Evolutionary conservation across 2,113 vertebrate genomes (phyloP).

Genomic region (Eurystomus gularis): DNA sequence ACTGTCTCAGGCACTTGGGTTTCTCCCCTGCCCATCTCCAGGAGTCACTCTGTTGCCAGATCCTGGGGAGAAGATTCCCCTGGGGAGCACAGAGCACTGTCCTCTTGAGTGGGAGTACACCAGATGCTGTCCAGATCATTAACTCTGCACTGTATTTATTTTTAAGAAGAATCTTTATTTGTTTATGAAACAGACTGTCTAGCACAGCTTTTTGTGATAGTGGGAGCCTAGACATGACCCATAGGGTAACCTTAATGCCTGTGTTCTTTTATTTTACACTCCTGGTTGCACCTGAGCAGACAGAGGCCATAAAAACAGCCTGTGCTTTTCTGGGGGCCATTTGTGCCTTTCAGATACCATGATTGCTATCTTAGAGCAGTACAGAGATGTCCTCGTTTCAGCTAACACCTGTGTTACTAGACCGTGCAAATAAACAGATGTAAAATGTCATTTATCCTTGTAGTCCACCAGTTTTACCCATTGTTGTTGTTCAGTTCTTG

Average conservation of each 20-base stretch:
- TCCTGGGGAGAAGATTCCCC: not conserved
- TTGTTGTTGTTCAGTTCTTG: not conserved
- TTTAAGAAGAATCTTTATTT: not conserved
- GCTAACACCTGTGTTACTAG: not conserved
- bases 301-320: not conserved
- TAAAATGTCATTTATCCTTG: not conserved
- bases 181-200: not conserved
- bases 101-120: not conserved
- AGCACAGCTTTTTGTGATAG: not conserved
- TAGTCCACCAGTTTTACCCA: not conserved
- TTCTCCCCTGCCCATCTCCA: not conserved
- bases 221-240: not conserved
- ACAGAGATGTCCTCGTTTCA: not conserved
- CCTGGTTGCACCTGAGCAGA: not conserved
- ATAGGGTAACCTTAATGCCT: not conserved
- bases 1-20: not conserved
- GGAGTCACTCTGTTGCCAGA: not conserved
- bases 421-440: not conserved
- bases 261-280: not conserved
- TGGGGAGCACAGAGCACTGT: not conserved
- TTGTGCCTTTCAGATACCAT: not conserved
- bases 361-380: not conserved
- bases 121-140: not conserved
- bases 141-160: not conserved
- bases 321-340: not conserved